phyloP scores from a whole-genome alignment of 2,113 vertebrate genomes.

The Corydoras sp. region DNA sequence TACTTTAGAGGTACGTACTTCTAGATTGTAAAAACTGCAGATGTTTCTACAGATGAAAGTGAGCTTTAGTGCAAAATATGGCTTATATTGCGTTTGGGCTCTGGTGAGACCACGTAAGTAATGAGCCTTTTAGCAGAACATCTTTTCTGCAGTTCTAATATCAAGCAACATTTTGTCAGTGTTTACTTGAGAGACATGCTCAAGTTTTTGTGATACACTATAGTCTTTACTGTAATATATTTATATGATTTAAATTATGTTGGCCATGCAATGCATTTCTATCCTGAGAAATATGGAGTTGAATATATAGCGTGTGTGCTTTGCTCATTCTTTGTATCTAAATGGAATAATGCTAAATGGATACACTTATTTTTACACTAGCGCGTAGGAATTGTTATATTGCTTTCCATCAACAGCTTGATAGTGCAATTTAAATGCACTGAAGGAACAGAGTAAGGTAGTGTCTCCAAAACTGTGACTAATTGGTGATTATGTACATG shows the following conservation, averaged over 20 bases:
- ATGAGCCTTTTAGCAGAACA: conserved; percentile 18
- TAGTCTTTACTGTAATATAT: conserved; percentile 18
- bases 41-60: conserved; percentile 23
- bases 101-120: conserved; percentile 9
- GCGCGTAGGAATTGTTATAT: conserved; percentile 10
- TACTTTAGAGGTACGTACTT: conserved; percentile 6
- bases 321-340: background rate
- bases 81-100: conserved; percentile 13
- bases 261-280: background rate
- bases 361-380: conserved; percentile 8
- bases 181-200: conserved; percentile 11
- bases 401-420: conserved; percentile 7
- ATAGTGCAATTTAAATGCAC: conserved; percentile 31
- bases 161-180: conserved; percentile 17
- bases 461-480: conserved; percentile 52
- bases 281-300: conserved; percentile 1
- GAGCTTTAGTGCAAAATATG: conserved; percentile 7
- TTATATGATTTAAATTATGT: conserved; percentile 14
- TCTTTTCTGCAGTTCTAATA: conserved; percentile 11
- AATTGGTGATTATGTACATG: conserved; percentile 67
- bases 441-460: conserved; percentile 57
- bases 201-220: conserved; percentile 15
- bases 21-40: conserved; percentile 14
- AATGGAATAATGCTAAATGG: background rate
- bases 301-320: background rate